Conservation (phyloP, 1,140 invertebrate genomes). For the Drosophila kanapiae region DNA sequence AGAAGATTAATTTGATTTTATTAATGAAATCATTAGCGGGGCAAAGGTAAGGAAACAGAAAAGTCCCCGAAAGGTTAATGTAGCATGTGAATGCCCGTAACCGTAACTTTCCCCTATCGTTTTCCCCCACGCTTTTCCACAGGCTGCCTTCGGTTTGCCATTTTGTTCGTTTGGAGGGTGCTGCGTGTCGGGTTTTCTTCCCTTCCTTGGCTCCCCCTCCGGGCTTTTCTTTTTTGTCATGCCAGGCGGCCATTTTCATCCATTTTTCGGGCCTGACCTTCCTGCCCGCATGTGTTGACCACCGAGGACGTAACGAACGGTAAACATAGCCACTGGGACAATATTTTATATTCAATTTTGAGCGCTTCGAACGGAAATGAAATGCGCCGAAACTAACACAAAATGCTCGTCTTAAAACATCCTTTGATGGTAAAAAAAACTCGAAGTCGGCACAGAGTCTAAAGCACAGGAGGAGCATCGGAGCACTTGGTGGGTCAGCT, state of each 20-base stretch:
- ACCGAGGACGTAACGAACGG: constrained; percentile 48
- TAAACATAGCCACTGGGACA: constrained; percentile 42
- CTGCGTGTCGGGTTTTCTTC: constrained; percentile 12
- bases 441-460: background rate
- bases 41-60: constrained; percentile 37
- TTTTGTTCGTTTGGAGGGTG: constrained; percentile 26
- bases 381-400: no score
- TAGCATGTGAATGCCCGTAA: constrained; percentile 67
- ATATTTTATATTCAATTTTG: background rate
- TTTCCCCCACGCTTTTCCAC: constrained; percentile 5
- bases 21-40: constrained; percentile 79
- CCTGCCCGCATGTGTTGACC: constrained; percentile 18
- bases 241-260: constrained; percentile 58
- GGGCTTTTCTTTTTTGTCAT: constrained; percentile 27
- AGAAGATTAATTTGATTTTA: constrained; percentile 74
- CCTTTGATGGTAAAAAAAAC: background rate
- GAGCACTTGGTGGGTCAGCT: background rate
- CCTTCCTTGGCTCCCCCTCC: constrained; percentile 10
- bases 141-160: background rate
- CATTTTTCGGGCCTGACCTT: constrained; percentile 24
- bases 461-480: background rate
- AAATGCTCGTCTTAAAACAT: background rate
- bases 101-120: constrained; percentile 34
- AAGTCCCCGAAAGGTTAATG: constrained; percentile 57
- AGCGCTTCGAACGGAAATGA: background rate